phyloP scores from a whole-genome alignment of 2,797 vertebrate species.

The Tachyglossus aculeatus region DNA sequence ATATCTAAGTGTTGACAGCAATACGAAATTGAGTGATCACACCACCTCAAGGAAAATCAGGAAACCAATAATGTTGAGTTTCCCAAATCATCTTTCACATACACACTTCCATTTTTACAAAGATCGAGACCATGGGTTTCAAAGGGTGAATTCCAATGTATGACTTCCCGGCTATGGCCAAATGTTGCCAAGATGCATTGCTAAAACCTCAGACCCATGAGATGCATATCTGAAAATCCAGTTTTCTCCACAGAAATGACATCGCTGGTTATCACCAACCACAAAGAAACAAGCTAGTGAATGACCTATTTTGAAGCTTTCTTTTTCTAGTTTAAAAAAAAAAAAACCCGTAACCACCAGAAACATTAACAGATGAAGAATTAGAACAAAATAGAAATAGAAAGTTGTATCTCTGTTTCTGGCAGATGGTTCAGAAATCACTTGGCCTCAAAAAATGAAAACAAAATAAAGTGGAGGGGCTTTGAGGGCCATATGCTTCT shows the following conservation, averaged over 20 bases:
- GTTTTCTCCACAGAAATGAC: neutral
- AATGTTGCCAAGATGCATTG: too few relatives aligned
- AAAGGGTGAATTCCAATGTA: too few relatives aligned
- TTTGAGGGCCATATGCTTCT: neutral
- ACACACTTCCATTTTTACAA: too few relatives aligned
- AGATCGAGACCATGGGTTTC: too few relatives aligned
- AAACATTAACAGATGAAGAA: constrained; percentile 6
- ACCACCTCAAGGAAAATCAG: too few relatives aligned
- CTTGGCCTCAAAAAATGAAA: constrained; percentile 14
- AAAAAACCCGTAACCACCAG: neutral
- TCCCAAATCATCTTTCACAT: too few relatives aligned
- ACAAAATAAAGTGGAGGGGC: constrained; percentile 1
- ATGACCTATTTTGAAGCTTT: neutral
- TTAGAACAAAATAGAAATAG: neutral
- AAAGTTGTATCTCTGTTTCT: neutral
- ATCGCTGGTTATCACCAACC: neutral
- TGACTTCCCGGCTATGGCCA: too few relatives aligned
- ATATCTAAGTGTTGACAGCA: too few relatives aligned
- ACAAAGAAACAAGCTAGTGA: neutral
- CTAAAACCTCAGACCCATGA: too few relatives aligned
- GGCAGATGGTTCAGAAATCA: neutral
- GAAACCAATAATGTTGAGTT: too few relatives aligned
- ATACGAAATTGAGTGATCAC: too few relatives aligned
- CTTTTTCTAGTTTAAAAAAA: neutral
- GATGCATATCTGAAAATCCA: neutral